Evolutionary conservation across 2,797 vertebrate genomes (phyloP).

Genomic region (Hyperoplus immaculatus): DNA sequence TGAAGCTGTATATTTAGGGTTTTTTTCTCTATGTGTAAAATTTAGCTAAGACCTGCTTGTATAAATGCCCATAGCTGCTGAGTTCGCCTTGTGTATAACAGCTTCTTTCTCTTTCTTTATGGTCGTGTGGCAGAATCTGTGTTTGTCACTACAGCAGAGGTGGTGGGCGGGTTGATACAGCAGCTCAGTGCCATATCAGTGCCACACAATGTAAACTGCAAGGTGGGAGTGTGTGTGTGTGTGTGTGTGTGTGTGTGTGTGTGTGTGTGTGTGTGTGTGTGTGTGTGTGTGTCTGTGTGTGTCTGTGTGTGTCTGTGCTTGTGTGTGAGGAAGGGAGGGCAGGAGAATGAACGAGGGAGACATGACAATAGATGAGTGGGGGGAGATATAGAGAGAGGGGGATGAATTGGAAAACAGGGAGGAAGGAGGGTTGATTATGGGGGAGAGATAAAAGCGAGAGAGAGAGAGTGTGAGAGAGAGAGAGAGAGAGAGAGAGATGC

Average conservation of each 20-base stretch:
- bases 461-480: neutral
- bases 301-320: too few species aligned
- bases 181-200: constrained; percentile 62
- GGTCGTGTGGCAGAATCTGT: constrained; percentile 29
- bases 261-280: too few species aligned
- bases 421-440: constrained; percentile 31
- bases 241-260: too few species aligned
- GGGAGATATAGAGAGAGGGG: constrained; percentile 8
- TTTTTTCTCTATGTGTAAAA: too few species aligned
- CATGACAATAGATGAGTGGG: constrained; percentile 56
- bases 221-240: constrained; percentile 22
- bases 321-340: constrained; percentile 17
- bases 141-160: constrained; percentile 49
- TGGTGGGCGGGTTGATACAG: constrained; percentile 59
- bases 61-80: neutral
- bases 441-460: neutral
- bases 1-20: too few species aligned
- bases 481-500: constrained; percentile 43
- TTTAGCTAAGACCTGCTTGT: neutral
- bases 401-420: constrained; percentile 30
- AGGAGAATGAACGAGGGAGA: constrained; percentile 40
- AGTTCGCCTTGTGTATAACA: neutral
- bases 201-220: constrained; percentile 60
- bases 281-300: too few species aligned
- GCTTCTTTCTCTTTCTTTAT: neutral